phyloP scores from a whole-genome alignment of 2,113 vertebrate species.

The Coracopsis vasa region DNA sequence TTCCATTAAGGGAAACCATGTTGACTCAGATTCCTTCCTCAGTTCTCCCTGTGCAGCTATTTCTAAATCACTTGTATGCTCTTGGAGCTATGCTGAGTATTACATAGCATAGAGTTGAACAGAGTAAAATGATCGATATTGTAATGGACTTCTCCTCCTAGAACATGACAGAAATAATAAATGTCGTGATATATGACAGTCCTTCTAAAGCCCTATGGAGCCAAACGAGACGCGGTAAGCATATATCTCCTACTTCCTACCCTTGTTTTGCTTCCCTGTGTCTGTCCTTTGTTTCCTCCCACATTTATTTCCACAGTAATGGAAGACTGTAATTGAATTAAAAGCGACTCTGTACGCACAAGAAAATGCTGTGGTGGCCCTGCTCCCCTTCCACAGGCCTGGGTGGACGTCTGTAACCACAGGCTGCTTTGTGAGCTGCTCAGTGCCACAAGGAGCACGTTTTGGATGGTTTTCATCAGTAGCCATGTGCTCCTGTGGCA shows the following conservation, averaged over 20 bases:
- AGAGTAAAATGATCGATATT: constrained; percentile 27
- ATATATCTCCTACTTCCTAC: constrained; percentile 30
- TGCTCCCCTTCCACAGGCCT: accelerated
- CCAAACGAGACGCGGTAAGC: background rate
- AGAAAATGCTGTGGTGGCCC: background rate
- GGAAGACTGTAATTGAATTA: constrained; percentile 38
- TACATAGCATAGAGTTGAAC: background rate
- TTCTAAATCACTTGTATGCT: constrained; percentile 27
- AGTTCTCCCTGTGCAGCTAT: background rate
- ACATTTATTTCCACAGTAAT: constrained; percentile 55
- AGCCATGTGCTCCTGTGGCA: background rate
- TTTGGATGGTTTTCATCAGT: background rate
- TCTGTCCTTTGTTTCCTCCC: constrained; percentile 45
- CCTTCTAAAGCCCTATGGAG: constrained; percentile 21
- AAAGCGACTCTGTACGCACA: background rate
- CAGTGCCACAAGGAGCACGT: accelerated
- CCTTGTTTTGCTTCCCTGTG: constrained; percentile 9
- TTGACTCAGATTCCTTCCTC: background rate
- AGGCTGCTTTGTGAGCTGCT: background rate
- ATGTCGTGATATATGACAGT: constrained; percentile 40
- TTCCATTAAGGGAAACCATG: constrained; percentile 18
- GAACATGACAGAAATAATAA: constrained; percentile 36
- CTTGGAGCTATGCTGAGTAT: background rate
- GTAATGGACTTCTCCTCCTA: constrained; percentile 41
- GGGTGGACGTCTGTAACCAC: background rate